Percentiles rank a stretch among this genome's conserved stretches.
phyloP scores from a whole-genome alignment of 37 sponge, comb jelly and placozoan genomes.

The Chondrilla cf. caribensis region DNA sequence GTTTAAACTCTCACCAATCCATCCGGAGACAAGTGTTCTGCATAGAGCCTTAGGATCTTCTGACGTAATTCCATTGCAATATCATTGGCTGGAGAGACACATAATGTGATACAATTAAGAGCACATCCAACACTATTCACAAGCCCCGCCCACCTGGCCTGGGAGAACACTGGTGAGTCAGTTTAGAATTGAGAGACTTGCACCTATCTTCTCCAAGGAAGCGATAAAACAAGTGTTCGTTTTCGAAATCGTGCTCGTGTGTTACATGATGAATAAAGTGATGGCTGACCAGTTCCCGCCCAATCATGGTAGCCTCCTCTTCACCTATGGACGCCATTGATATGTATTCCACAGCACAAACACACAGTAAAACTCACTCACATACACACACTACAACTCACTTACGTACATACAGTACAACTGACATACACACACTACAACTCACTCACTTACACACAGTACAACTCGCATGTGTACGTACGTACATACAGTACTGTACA shows the following conservation, averaged over 20 bases:
- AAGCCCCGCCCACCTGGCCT: conserved; percentile 62
- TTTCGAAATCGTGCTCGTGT: conserved; percentile 88
- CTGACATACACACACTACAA: neutral
- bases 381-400: neutral
- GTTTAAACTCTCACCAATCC: conserved; percentile 57
- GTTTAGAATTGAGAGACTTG: conserved; percentile 68
- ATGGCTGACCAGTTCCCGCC: conserved; percentile 58
- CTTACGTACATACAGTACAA: neutral
- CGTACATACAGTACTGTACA: too few relatives aligned
- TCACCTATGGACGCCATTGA: conserved; percentile 48
- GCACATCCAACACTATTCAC: too few relatives aligned
- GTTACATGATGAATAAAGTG: conserved; percentile 89
- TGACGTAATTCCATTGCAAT: conserved; percentile 75
- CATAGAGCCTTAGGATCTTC: conserved; percentile 74
- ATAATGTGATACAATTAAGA: too few relatives aligned
- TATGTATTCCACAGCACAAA: neutral
- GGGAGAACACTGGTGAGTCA: conserved; percentile 64
- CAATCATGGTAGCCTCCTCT: conserved; percentile 56
- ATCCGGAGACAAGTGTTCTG: conserved; percentile 62
- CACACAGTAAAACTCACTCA: neutral
- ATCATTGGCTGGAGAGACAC: conserved; percentile 50
- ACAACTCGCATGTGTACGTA: neutral
- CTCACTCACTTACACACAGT: neutral
- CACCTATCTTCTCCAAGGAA: conserved; percentile 70
- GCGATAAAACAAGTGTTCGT: conserved; percentile 72